Percentiles rank a stretch among this genome's conserved stretches.
Evolutionary conservation across 2,797 vertebrate genomes (phyloP).

Genomic region (Rhinoraja longicauda): DNA sequence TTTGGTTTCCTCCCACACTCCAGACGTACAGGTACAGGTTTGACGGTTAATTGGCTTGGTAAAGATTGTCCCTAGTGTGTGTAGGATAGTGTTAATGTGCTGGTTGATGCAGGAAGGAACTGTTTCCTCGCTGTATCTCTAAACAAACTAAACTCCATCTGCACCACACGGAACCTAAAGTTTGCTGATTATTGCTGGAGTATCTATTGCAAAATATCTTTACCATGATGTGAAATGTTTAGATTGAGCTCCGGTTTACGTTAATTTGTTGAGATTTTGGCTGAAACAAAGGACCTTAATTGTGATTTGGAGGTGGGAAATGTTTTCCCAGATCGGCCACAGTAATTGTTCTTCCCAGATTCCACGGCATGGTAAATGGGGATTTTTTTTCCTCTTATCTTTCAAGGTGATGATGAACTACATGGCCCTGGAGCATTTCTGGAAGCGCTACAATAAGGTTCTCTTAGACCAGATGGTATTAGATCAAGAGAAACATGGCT

Average conservation of each 20-base stretch:
- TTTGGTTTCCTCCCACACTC: too few species aligned
- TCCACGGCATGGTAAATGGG: neutral
- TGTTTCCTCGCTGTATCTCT: too few species aligned
- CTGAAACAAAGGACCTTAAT: neutral
- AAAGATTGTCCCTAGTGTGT: too few species aligned
- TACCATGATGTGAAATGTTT: neutral
- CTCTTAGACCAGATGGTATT: conserved; percentile 65
- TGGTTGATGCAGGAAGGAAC: too few species aligned
- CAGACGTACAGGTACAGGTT: too few species aligned
- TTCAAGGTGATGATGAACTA: conserved; percentile 59
- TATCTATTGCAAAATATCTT: neutral
- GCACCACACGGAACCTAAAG: too few species aligned
- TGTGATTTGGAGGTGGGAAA: neutral
- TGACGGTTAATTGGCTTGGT: too few species aligned
- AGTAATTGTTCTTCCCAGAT: neutral
- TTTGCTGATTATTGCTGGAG: too few species aligned
- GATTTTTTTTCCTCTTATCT: neutral
- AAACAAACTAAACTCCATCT: too few species aligned
- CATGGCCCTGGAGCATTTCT: conserved; percentile 62
- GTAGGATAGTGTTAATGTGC: too few species aligned
- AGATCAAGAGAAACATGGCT: conserved; percentile 47
- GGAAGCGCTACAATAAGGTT: conserved; percentile 73
- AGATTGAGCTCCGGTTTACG: neutral
- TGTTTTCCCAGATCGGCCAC: neutral
- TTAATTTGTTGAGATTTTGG: neutral